Percentiles rank a stretch among this genome's conserved stretches.
Conservation (phyloP, 2,888 invertebrate species). For the Eristalis arbustorum region DNA sequence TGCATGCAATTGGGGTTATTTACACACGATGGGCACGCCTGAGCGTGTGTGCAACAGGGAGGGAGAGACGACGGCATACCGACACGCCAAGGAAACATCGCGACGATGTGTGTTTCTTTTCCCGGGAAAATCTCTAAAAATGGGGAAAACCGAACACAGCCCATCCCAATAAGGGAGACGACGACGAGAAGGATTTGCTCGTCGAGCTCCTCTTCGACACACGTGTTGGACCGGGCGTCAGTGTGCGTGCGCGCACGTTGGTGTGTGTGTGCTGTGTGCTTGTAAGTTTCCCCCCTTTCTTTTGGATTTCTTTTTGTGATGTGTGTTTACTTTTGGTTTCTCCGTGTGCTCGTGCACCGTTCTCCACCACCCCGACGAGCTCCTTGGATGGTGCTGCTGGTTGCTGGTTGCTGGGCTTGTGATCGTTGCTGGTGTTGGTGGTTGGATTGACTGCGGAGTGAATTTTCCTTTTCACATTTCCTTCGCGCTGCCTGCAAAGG, state of each 20-base stretch:
- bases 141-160: slow-evolving; percentile 43
- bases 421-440: slow-evolving; percentile 13
- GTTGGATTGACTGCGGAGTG: slow-evolving; percentile 32
- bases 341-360: not conserved
- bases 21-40: slow-evolving; percentile 48
- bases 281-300: slow-evolving; percentile 57
- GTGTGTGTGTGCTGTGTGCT: slow-evolving; percentile 13
- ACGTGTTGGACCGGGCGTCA: not conserved
- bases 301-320: slow-evolving; percentile 27
- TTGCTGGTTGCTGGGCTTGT: not conserved
- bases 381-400: slow-evolving; percentile 15
- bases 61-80: slow-evolving; percentile 32
- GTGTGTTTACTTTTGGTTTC: slow-evolving; percentile 52
- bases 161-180: slow-evolving; percentile 51
- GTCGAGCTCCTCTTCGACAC: not conserved
- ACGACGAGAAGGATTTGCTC: slow-evolving; percentile 54
- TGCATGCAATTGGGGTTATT: slow-evolving; percentile 68
- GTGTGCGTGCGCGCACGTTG: not conserved
- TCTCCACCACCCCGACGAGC: not conserved
- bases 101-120: slow-evolving; percentile 65
- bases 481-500: slow-evolving; percentile 47
- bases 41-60: not conserved
- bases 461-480: slow-evolving; percentile 56
- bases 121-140: slow-evolving; percentile 56
- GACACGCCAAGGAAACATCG: slow-evolving; percentile 52